Evolutionary conservation across 2,888 invertebrate species (phyloP).

Genomic region (Sisyra nigra): DNA sequence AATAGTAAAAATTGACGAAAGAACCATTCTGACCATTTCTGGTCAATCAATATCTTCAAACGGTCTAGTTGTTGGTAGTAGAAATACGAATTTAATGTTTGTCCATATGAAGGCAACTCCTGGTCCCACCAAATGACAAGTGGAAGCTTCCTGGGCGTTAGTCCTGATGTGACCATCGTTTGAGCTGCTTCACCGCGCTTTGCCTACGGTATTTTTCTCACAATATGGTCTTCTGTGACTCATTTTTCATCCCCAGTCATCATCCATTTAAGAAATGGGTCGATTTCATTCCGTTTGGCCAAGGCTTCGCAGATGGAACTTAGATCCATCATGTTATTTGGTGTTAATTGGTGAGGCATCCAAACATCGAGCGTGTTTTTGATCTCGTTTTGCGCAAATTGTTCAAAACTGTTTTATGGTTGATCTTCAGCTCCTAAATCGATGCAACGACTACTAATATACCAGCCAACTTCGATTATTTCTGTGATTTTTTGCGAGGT

Average conservation of each 20-base stretch:
- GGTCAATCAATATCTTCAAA: conserved; percentile 11
- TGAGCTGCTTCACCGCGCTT: conserved; percentile 13
- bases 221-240: conserved; percentile 10
- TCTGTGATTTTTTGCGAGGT: too few relatives aligned
- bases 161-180: conserved; percentile 13
- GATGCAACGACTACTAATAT: conserved; percentile 8
- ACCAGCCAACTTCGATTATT: too few relatives aligned
- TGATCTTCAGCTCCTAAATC: conserved; percentile 10
- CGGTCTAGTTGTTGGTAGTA: conserved; percentile 14
- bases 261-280: conserved; percentile 1
- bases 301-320: not conserved
- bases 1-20: too few relatives aligned
- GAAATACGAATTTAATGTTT: conserved; percentile 12
- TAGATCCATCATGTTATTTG: not conserved
- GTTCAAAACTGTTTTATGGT: conserved; percentile 12
- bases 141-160: conserved; percentile 12
- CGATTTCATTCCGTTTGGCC: not conserved
- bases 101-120: conserved; percentile 11
- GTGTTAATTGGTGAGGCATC: not conserved
- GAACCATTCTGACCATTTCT: conserved; percentile 10
- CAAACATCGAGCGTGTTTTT: conserved; percentile 8
- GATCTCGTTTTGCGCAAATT: conserved; percentile 12
- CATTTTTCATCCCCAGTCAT: conserved; percentile 11
- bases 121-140: conserved; percentile 15
- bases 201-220: conserved; percentile 13